Base-by-base conservation (phyloP, 1,140 invertebrate species). In the Brachionus plicatilis region DNA sequence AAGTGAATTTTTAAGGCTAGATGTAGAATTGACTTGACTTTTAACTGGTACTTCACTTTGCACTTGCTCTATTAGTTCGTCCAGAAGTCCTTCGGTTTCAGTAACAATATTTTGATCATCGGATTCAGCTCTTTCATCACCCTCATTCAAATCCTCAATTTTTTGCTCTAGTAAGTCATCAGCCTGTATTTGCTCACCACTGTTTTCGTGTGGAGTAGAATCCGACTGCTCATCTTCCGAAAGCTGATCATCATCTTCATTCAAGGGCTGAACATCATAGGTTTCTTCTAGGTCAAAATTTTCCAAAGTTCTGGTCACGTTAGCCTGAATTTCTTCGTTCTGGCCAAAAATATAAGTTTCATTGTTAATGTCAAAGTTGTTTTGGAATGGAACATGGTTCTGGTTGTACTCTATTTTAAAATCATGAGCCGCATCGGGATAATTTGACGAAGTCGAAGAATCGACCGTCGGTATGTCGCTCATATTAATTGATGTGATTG, bases 391-490 rank as follows among this genome's bases (percentile, higher is more conserved):
- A 72, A 43, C 47, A 76, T 76, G 43, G 47, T 50, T 27, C 12
- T 24, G 72, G 50, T 76, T 76, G 20, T 76, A 47, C 20, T 76
- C 72, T 27, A 76, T 50, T 76, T 76, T 76, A 50, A 47, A 76
- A 24, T 76, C 33, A 50, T 60, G 53, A 4, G 33, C 20, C 4
- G 8, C 9, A 20, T 76, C 72, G 17, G 43, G 43, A 50, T 76
- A 27, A 50, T 50, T 76, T 27, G 72, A 50, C 6, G 72, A 50
- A 27, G 72, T 50, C 8, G 72, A 76, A 12, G 72, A 76, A 47
- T 76, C 72, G 27, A 47, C 47, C 4, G 72, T 76, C 24, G 72
- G 72, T 76, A 76, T 76, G 50, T 76, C 72, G 17, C 72, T 76
- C 72, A 76, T 29, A 47, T 47, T 50, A 14, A 76, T 27, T 47